These are phyloP conservation scores for Anoplolepis gracilipes DNA, from an alignment of 1,140 invertebrate genomes.

Conservation along the genomic window DNA sequence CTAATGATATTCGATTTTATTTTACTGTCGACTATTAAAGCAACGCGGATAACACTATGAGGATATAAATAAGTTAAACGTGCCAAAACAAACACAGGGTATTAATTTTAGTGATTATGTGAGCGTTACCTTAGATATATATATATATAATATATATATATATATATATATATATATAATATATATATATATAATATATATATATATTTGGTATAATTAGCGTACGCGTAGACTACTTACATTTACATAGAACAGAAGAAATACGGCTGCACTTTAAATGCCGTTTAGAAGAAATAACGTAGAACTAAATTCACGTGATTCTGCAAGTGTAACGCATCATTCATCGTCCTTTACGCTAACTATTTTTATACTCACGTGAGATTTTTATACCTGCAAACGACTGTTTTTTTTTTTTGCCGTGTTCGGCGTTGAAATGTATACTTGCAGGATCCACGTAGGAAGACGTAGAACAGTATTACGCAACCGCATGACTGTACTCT, in stretches of 20 bases:
- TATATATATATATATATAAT: too few species aligned
- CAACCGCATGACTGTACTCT: slow-evolving; percentile 48
- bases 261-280: not conserved
- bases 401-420: not conserved
- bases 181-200: too few species aligned
- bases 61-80: slow-evolving; percentile 7
- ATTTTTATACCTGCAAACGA: slow-evolving; percentile 12
- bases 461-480: slow-evolving; percentile 55
- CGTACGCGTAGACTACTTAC: slow-evolving; percentile 13
- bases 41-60: not conserved
- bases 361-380: slow-evolving; percentile 31
- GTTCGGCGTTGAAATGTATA: not conserved
- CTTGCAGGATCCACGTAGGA: slow-evolving; percentile 25
- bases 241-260: slow-evolving; percentile 27
- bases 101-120: slow-evolving; percentile 67
- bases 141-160: too few species aligned
- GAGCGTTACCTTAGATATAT: slow-evolving; percentile 44
- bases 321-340: slow-evolving; percentile 8
- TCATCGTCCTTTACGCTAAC: not conserved
- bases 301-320: slow-evolving; percentile 14
- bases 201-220: slow-evolving; percentile 50
- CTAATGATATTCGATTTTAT: not conserved
- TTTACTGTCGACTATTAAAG: not conserved
- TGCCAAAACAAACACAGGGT: slow-evolving; percentile 63
- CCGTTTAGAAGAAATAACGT: slow-evolving; percentile 26